phyloP scores from a whole-genome alignment of 2,797 vertebrate genomes.

The Crenichthys baileyi region DNA sequence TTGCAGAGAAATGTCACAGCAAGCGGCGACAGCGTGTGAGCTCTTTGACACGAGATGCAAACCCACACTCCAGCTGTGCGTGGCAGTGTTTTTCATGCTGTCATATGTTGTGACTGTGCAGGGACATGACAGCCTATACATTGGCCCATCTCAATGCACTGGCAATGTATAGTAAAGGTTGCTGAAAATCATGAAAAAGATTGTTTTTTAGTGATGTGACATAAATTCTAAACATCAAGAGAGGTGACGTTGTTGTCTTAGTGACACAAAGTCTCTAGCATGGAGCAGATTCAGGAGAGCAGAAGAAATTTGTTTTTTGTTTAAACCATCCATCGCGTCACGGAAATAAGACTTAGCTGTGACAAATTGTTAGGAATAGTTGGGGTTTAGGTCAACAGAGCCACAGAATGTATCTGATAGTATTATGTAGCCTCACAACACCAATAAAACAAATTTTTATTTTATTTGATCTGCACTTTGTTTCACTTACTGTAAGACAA shows the following conservation, averaged over 20 bases:
- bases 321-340: constrained; percentile 29
- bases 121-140: constrained; percentile 26
- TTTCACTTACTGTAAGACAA: background rate
- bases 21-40: constrained; percentile 9
- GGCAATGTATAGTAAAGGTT: background rate
- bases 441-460: background rate
- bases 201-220: background rate
- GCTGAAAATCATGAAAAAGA: background rate
- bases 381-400: constrained; percentile 25
- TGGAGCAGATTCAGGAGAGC: constrained; percentile 25
- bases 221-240: constrained; percentile 18
- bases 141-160: constrained; percentile 13
- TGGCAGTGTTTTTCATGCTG: constrained; percentile 6
- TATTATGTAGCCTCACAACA: constrained; percentile 5
- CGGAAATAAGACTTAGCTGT: constrained; percentile 25
- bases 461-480: background rate
- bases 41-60: constrained; percentile 45
- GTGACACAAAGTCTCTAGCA: constrained; percentile 25
- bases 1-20: constrained; percentile 56
- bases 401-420: constrained; percentile 16
- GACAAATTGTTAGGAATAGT: constrained; percentile 33
- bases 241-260: constrained; percentile 16
- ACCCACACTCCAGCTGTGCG: constrained; percentile 20
- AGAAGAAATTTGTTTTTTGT: constrained; percentile 30
- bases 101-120: constrained; percentile 13